Evolutionary conservation across 2,797 vertebrate genomes (phyloP).

Genomic region (Trichosurus vulpecula): DNA sequence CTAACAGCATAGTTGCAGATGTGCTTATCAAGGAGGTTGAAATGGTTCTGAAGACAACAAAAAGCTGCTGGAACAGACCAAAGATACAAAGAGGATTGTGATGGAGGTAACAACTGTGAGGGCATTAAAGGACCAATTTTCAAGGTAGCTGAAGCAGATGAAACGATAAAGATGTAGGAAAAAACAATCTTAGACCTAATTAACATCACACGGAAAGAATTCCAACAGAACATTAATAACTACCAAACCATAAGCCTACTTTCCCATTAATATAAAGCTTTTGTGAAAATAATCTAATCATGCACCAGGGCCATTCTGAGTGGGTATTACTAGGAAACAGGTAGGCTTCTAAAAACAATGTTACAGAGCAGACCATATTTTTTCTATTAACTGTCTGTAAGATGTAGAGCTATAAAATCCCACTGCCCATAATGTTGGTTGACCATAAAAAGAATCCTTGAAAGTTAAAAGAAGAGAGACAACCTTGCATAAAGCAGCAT

Average conservation of each 20-base stretch:
- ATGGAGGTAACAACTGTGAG: not conserved
- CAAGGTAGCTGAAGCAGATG: not conserved
- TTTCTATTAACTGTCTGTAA: not conserved
- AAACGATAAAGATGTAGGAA: not conserved
- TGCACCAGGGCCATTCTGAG: not conserved
- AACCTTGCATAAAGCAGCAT: not conserved
- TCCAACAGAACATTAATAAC: not conserved
- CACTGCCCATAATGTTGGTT: not conserved
- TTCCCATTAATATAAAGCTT: not conserved
- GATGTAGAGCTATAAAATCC: not conserved
- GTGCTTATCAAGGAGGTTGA: not conserved
- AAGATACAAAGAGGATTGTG: not conserved
- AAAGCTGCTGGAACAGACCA: not conserved
- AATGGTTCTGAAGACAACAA: not conserved
- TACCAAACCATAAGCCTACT: not conserved
- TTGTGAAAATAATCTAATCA: not conserved
- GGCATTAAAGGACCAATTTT: not conserved
- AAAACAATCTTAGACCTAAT: not conserved
- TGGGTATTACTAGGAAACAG: not conserved
- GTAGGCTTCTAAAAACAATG: not conserved
- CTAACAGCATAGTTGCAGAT: not conserved
- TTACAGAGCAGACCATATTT: not conserved
- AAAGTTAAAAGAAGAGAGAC: not conserved
- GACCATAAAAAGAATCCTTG: not conserved
- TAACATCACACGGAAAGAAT: not conserved